These are phyloP conservation scores for Hetaerina titia DNA, from an alignment of 2,888 invertebrate genomes.

Conservation along the genomic window DNA sequence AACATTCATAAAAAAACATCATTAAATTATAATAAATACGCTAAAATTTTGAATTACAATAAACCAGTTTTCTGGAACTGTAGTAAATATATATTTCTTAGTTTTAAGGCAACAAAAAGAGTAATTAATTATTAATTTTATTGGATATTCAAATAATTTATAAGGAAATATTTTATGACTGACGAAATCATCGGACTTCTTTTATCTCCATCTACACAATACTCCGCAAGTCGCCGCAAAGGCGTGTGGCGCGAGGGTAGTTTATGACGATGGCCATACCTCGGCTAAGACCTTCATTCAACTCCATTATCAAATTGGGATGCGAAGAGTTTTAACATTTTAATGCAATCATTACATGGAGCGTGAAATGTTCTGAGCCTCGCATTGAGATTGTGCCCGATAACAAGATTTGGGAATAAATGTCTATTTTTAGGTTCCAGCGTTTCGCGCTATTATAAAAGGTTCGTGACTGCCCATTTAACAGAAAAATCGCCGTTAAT, in stretches of 20 bases:
- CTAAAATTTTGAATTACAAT: too few species aligned
- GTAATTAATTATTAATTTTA: too few species aligned
- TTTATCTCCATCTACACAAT: background rate
- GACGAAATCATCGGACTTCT: background rate
- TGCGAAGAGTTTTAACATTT: background rate
- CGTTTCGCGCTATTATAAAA: constrained; percentile 13
- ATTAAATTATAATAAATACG: too few species aligned
- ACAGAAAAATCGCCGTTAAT: constrained; percentile 48
- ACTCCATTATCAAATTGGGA: background rate
- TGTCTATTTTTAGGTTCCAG: background rate
- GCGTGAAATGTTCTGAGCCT: background rate
- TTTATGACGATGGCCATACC: background rate
- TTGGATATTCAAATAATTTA: background rate
- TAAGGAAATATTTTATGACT: background rate
- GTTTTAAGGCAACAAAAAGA: too few species aligned
- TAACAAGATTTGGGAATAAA: constrained; percentile 32
- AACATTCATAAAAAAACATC: too few species aligned
- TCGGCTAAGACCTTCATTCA: background rate
- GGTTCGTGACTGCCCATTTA: constrained; percentile 47
- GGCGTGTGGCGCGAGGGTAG: too few species aligned
- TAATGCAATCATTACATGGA: constrained; percentile 7
- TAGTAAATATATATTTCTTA: too few species aligned
- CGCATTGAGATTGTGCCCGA: constrained; percentile 3
- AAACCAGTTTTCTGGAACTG: too few species aligned
- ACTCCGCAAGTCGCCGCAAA: too few species aligned